phyloP scores from a whole-genome alignment of 2,888 invertebrate species.

The Drosophila meridiana region DNA sequence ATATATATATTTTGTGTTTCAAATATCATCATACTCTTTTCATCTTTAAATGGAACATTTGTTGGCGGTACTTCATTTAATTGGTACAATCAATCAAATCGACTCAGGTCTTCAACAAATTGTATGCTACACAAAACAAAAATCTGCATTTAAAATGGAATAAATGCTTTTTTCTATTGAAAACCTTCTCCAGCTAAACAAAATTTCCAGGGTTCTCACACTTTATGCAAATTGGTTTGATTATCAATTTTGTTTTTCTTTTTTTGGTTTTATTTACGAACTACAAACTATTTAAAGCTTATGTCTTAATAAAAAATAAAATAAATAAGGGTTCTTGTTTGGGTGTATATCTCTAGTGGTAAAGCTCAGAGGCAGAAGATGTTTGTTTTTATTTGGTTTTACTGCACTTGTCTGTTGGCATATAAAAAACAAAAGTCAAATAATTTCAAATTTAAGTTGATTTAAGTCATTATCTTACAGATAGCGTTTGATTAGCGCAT shows the following conservation, averaged over 20 bases:
- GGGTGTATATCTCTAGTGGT: background rate
- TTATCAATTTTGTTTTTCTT: slow-evolving; percentile 30
- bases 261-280: slow-evolving; percentile 29
- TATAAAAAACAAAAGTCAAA: background rate
- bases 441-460: background rate
- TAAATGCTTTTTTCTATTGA: slow-evolving; percentile 75
- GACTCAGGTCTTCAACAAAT: slow-evolving; percentile 40
- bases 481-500: background rate
- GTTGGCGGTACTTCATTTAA: slow-evolving; percentile 67
- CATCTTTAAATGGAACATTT: slow-evolving; percentile 72
- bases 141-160: slow-evolving; percentile 78
- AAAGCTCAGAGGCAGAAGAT: slow-evolving; percentile 5
- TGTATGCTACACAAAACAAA: slow-evolving; percentile 55
- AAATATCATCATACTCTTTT: slow-evolving; percentile 74
- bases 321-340: background rate
- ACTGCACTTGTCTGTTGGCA: slow-evolving; percentile 10
- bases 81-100: slow-evolving; percentile 46
- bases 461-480: background rate
- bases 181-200: slow-evolving; percentile 49
- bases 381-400: background rate
- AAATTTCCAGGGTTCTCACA: slow-evolving; percentile 41
- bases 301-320: slow-evolving; percentile 42
- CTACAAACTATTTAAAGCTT: slow-evolving; percentile 53
- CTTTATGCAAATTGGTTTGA: slow-evolving; percentile 50
- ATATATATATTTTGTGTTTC: slow-evolving; percentile 21